Percentiles rank a stretch among this genome's conserved stretches.
These are phyloP conservation scores for Marmota flaviventris DNA, from an alignment of 2,113 vertebrate species.

Conservation along the genomic window DNA sequence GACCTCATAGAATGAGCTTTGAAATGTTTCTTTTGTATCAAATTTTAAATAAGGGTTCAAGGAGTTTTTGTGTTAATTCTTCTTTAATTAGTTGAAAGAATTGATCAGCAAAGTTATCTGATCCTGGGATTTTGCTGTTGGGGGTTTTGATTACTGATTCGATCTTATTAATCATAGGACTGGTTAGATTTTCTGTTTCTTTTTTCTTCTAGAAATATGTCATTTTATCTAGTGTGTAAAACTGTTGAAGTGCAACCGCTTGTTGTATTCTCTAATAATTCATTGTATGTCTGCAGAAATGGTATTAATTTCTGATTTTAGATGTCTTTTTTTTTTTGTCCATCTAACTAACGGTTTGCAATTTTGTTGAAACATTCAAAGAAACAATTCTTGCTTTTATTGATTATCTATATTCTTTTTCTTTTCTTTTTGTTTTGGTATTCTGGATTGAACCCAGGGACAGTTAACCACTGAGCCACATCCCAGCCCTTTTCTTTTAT, in stretches of 20 bases:
- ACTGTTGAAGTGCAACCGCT: not conserved
- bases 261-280: not conserved
- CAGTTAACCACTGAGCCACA: too few species aligned
- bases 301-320: not conserved
- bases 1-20: not conserved
- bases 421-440: not conserved
- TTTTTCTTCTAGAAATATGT: not conserved
- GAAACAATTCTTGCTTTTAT: not conserved
- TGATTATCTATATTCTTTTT: not conserved
- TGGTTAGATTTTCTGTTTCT: not conserved
- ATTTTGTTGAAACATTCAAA: not conserved
- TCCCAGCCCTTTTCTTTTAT: too few species aligned
- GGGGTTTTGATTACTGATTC: not conserved
- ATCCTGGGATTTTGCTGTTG: not conserved
- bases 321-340: not conserved
- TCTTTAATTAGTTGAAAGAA: not conserved
- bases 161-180: not conserved
- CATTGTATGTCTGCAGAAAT: not conserved
- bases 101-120: not conserved
- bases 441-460: too few species aligned
- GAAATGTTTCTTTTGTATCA: not conserved
- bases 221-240: not conserved
- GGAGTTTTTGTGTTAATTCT: not conserved
- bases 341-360: not conserved
- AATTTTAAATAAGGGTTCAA: not conserved